A percentile compares a stretch with the other conserved stretches of the same genome.
These are phyloP conservation scores for Gorsachius goisagi DNA, from an alignment of 2,113 vertebrate species.

Conservation along the genomic window DNA sequence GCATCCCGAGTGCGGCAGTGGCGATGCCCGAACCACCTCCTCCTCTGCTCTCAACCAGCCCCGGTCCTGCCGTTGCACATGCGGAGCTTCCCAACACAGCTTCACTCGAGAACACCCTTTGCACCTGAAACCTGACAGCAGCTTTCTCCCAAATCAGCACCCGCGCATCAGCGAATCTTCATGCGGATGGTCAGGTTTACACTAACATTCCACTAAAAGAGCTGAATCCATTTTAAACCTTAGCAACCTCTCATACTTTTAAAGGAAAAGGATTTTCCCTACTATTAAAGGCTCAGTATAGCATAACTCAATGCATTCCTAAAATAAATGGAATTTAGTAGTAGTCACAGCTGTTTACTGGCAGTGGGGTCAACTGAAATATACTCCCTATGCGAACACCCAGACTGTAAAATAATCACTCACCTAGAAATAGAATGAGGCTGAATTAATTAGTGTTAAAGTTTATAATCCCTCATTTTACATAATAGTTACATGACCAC, in stretches of 20 bases:
- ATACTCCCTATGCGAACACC: neutral
- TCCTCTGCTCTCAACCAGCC: neutral
- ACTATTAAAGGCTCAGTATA: neutral
- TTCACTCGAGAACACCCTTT: too few species aligned
- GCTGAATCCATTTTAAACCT: neutral
- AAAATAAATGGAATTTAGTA: neutral
- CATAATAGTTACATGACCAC: slow-evolving; percentile 22
- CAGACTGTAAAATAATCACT: neutral
- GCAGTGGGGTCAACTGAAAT: neutral
- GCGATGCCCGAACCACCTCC: neutral
- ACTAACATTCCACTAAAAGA: neutral
- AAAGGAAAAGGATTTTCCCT: neutral
- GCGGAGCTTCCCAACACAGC: neutral
- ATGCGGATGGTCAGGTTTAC: neutral
- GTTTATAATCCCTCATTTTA: slow-evolving; percentile 54
- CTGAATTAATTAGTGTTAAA: slow-evolving; percentile 53
- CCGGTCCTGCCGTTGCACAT: accelerated
- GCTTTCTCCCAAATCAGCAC: neutral
- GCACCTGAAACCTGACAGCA: neutral
- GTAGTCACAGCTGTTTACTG: neutral
- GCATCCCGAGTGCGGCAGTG: accelerated
- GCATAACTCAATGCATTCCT: neutral
- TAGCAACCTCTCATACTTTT: neutral
- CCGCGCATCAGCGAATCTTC: neutral
- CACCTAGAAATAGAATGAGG: slow-evolving; percentile 26